A percentile compares a stretch with the other conserved stretches of the same genome.
phyloP scores from a whole-genome alignment of 2,888 invertebrate genomes.

The Drosophila kanekoi region DNA sequence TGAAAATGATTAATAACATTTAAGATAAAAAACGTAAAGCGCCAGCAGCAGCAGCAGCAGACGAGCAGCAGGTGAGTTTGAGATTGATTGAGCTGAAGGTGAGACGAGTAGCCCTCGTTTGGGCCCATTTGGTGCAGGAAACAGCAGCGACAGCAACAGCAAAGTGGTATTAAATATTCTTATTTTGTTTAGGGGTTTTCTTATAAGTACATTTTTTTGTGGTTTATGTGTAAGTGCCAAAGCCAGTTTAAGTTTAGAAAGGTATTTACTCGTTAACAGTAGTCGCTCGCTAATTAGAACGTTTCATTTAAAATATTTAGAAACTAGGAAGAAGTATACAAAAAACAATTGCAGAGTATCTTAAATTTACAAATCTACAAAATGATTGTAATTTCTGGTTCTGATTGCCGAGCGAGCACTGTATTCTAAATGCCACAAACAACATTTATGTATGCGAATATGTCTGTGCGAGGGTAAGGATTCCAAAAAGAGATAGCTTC shows the following conservation, averaged over 20 bases:
- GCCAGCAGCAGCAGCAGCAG: constrained; percentile 42
- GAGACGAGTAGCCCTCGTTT: constrained; percentile 16
- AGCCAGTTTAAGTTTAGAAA: constrained; percentile 65
- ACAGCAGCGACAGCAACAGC: constrained; percentile 31
- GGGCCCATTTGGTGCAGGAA: constrained; percentile 38
- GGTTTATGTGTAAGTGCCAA: constrained; percentile 68
- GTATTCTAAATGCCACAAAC: constrained; percentile 53
- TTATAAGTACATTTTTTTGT: constrained; percentile 18
- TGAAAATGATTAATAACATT: constrained; percentile 65
- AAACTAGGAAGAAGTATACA: neutral
- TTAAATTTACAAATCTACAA: neutral
- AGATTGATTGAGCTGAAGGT: constrained; percentile 9
- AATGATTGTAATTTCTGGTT: neutral
- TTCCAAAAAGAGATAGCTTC: constrained; percentile 11
- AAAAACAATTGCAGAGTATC: neutral
- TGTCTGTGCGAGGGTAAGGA: constrained; percentile 11
- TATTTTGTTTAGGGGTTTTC: constrained; percentile 21
- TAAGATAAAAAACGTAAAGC: constrained; percentile 31
- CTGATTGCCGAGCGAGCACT: neutral
- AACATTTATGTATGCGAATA: constrained; percentile 69
- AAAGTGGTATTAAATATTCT: constrained; percentile 34
- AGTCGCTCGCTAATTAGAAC: constrained; percentile 3
- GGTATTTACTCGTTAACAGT: constrained; percentile 33
- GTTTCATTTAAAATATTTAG: neutral
- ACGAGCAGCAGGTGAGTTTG: constrained; percentile 16